phyloP scores from a whole-genome alignment of 2,113 vertebrate genomes.

The Corvus moneduloides region DNA sequence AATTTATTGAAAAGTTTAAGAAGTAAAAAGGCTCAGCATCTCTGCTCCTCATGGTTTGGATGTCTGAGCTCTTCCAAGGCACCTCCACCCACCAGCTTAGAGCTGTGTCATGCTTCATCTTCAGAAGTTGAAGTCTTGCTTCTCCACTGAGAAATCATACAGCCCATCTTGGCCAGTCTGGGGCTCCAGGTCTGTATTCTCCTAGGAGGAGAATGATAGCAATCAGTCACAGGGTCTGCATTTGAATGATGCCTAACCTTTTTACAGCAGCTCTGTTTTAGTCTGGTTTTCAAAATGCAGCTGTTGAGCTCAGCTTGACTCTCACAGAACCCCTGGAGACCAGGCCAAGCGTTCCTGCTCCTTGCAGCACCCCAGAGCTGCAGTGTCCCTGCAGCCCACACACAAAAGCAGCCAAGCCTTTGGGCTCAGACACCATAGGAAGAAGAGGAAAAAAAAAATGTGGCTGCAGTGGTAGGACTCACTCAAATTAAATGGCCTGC shows the following conservation, averaged over 20 bases:
- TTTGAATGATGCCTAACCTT: neutral
- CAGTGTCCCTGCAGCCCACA: neutral
- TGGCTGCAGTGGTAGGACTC: neutral
- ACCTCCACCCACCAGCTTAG: neutral
- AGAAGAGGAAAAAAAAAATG: neutral
- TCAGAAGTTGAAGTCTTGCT: conserved; percentile 47
- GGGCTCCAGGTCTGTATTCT: neutral
- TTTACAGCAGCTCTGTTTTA: neutral
- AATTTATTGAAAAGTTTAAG: conserved; percentile 39
- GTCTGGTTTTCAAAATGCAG: neutral
- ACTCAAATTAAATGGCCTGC: neutral
- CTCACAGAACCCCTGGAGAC: neutral
- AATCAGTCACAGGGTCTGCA: neutral
- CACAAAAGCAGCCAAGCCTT: neutral
- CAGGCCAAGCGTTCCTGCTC: neutral
- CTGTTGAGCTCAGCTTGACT: neutral
- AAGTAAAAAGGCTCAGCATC: neutral
- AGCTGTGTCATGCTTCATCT: neutral
- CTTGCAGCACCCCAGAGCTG: neutral
- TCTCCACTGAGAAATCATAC: neutral
- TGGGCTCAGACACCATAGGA: neutral
- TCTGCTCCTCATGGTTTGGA: neutral
- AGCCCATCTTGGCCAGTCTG: neutral
- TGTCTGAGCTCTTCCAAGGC: neutral
- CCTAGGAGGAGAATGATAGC: neutral